A percentile compares a stretch with the other conserved stretches of the same genome.
Conservation (phyloP, 2,113 vertebrate genomes). For the Brevimyrus niger region DNA sequence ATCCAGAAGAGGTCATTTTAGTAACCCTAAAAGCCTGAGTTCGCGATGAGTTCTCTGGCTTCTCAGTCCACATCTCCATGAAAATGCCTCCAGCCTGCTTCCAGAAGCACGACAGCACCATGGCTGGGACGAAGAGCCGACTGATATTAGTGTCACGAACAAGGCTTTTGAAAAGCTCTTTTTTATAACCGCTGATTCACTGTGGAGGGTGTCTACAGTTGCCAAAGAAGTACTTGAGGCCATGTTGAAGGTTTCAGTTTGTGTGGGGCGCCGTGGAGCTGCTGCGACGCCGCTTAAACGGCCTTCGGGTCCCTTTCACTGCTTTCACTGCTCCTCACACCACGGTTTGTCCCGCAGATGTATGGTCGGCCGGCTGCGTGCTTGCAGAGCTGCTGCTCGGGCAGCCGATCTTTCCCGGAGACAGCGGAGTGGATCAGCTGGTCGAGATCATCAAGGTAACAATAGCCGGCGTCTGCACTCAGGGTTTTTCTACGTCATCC, state of each 20-base stretch:
- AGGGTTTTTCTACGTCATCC: not conserved
- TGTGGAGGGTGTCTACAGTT: not conserved
- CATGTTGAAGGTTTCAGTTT: not conserved
- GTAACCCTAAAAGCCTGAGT: not conserved
- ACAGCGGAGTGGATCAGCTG: slow-evolving; percentile 83
- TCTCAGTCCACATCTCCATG: not conserved
- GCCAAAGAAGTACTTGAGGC: not conserved
- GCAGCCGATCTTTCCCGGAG: slow-evolving; percentile 82
- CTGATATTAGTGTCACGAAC: not conserved
- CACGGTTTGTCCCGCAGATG: slow-evolving; percentile 49
- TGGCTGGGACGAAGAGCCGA: not conserved
- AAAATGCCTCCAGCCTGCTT: not conserved
- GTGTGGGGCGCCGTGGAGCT: not conserved
- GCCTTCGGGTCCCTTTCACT: not conserved
- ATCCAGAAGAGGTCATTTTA: not conserved
- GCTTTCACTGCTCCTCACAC: not conserved
- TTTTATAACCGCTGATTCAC: not conserved
- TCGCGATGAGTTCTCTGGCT: not conserved
- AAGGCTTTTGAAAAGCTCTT: not conserved
- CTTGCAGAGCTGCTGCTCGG: slow-evolving; percentile 79
- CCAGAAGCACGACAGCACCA: not conserved
- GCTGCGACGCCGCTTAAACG: not conserved
- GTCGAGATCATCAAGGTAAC: slow-evolving; percentile 83
- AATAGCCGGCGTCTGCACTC: not conserved
- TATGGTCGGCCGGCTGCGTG: slow-evolving; percentile 84